A percentile compares a stretch with the other conserved stretches of the same genome.
Evolutionary conservation across 1,140 invertebrate genomes (phyloP).

Genomic region (Rhopalosiphum maidis): DNA sequence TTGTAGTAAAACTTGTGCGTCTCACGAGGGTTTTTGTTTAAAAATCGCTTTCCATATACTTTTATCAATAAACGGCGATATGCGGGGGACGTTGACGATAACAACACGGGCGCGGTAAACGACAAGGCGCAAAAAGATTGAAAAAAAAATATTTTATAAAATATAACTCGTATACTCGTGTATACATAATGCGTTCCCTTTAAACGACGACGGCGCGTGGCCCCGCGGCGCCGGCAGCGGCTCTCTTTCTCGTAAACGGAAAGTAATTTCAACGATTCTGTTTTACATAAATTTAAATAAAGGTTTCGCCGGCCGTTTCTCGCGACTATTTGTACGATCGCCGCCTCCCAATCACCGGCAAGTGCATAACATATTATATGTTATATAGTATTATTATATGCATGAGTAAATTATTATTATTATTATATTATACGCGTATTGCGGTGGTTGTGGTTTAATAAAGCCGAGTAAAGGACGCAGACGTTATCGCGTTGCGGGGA

Average conservation of each 20-base stretch:
- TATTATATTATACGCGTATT: neutral
- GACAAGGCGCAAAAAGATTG: neutral
- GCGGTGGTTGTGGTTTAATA: neutral
- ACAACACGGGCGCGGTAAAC: neutral
- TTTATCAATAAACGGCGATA: neutral
- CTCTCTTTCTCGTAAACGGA: neutral
- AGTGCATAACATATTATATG: neutral
- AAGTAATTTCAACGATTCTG: slow-evolving; percentile 28
- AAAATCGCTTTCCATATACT: neutral
- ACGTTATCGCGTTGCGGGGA: neutral
- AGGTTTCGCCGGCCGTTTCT: slow-evolving; percentile 37
- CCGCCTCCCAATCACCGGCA: neutral
- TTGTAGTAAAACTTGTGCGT: neutral
- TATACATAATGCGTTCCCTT: neutral
- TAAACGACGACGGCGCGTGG: neutral
- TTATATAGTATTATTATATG: neutral
- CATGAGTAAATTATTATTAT: slow-evolving; percentile 2
- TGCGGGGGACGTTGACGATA: neutral
- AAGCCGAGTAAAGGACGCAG: neutral
- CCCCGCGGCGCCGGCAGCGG: neutral
- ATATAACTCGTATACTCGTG: neutral
- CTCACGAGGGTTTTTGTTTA: neutral
- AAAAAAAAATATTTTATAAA: neutral
- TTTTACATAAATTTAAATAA: slow-evolving; percentile 51
- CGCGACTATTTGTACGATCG: slow-evolving; percentile 19